Percentiles rank a stretch among this genome's conserved stretches.
Conservation (phyloP, 2,888 invertebrate species). For the Trachelus stipa region DNA sequence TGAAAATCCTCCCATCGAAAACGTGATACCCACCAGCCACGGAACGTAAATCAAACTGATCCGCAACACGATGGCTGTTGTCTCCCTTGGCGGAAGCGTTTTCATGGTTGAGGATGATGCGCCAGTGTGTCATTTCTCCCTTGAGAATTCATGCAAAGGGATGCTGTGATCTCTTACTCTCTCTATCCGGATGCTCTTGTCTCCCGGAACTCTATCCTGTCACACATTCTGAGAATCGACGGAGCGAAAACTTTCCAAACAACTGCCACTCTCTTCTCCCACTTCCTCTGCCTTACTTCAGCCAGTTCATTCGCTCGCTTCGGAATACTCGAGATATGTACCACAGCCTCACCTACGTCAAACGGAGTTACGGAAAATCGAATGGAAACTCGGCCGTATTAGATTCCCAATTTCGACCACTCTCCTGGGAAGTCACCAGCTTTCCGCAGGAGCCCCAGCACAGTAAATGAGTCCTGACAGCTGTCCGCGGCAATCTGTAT, state of each 20-base stretch:
- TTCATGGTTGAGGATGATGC: not conserved
- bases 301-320: not conserved
- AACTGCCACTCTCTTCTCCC: not conserved
- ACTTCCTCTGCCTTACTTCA: not conserved
- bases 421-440: not conserved
- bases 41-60: slow-evolving; percentile 50
- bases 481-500: slow-evolving; percentile 14
- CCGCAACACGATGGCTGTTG: slow-evolving; percentile 7
- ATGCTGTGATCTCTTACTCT: slow-evolving; percentile 5
- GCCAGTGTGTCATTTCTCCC: not conserved
- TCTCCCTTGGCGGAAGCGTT: not conserved
- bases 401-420: not conserved
- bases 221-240: not conserved
- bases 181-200: not conserved
- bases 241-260: not conserved
- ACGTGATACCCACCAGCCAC: slow-evolving; percentile 50
- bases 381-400: not conserved
- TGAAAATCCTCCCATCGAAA: slow-evolving; percentile 56
- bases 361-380: not conserved
- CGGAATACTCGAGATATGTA: not conserved
- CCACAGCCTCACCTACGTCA: not conserved
- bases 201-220: not conserved
- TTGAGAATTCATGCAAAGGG: slow-evolving; percentile 10
- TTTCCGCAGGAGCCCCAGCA: slow-evolving; percentile 8
- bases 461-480: slow-evolving; percentile 24